Evolutionary conservation across 2,113 vertebrate genomes (phyloP).

Genomic region (Myxocyprinus asiaticus): DNA sequence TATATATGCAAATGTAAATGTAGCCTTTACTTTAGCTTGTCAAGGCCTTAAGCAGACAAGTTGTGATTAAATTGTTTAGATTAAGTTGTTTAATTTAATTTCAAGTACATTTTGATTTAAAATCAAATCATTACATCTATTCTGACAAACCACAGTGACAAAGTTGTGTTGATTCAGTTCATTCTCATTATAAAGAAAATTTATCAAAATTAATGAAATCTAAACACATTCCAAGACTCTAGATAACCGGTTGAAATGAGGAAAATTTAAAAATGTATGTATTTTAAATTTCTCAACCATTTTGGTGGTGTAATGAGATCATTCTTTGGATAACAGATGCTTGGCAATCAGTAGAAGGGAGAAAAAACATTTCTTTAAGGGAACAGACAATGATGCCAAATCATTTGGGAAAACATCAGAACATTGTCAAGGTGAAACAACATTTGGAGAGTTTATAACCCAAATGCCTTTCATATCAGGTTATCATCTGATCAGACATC

Average conservation of each 20-base stretch:
- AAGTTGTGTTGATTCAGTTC: not conserved
- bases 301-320: slow-evolving; percentile 13
- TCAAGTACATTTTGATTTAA: no score
- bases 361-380: not conserved
- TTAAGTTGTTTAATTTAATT: not conserved
- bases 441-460: slow-evolving; percentile 10
- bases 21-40: not conserved
- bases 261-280: not conserved
- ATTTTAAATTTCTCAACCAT: not conserved
- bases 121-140: not conserved
- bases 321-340: not conserved
- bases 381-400: not conserved
- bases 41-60: not conserved
- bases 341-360: slow-evolving; percentile 1
- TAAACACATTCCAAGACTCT: not conserved
- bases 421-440: slow-evolving; percentile 10
- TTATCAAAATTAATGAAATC: slow-evolving; percentile 4
- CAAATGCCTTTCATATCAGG: slow-evolving; percentile 8
- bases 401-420: slow-evolving; percentile 14
- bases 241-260: not conserved
- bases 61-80: not conserved
- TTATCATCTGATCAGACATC: slow-evolving; percentile 2
- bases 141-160: not conserved
- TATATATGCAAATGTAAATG: no score
- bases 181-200: not conserved